Base-by-base conservation (phyloP, 2,113 vertebrate species). In the Spheniscus mendiculus region DNA sequence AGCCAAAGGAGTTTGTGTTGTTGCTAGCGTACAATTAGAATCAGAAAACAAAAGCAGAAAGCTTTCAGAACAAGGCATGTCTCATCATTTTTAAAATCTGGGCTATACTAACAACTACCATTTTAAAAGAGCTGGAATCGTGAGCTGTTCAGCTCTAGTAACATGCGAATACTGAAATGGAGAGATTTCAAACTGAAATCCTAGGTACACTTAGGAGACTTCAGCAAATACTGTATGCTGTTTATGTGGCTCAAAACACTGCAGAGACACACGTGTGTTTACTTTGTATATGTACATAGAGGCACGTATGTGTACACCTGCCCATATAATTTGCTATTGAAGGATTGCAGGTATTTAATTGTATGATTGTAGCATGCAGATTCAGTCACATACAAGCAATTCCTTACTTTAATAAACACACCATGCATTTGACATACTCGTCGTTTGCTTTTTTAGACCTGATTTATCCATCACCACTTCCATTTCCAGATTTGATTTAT, bases 391-490 rank as follows among this genome's bases (percentile, higher is more conserved):
- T n/a, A 87, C 52, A 94, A 67, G 70, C 29, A 90, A 92, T 85
- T 94, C 50, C 74, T 63, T 83, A 65, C 70, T 97, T 97, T 92
- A 89, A 97, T 93, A 96, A 98, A 97, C 87, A 95, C 50, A 74
- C 59, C 63, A 34, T 72, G 62, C 74, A 81, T 29, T 79, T 97
- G 97, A 98, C 85, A 74, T 72, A 97, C 38, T 47, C 77, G 66
- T 94, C 94, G 58, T 93, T 98, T 98, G 95, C 76, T 97, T 96
- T 98, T 97, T 97, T 49, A 96, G 93, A 96, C 89, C 94, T 94
- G 97, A 98, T 98, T 98, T 97, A 96, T 97, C 93, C 67, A 52
- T 95, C 97, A 95, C 62, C 97, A 95, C 62, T 98, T 98, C 86
- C 44, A 81, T 81, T 97, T 98, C 93, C 73, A 96, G 86, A 96